Percentiles rank a stretch among this genome's conserved stretches.
Conservation (phyloP, 2,797 vertebrate species). For the Acropternis orthonyx region DNA sequence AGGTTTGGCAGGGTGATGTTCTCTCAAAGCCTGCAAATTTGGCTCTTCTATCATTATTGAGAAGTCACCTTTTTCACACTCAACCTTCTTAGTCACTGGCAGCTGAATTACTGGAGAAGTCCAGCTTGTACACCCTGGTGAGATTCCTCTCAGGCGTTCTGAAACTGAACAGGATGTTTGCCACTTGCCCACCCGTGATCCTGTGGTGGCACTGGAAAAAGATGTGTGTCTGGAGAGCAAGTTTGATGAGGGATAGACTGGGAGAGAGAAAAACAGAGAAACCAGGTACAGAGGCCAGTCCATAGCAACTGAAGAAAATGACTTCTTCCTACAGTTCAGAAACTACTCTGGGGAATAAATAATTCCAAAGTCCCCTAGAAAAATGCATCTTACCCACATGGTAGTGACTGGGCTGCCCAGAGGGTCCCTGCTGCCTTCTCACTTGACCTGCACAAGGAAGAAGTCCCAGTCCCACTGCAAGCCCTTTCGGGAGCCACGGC, state of each 20-base stretch:
- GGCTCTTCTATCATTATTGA: not conserved
- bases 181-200: fast-evolving
- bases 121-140: not conserved
- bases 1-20: not conserved
- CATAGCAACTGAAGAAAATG: not conserved
- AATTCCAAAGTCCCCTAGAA: not conserved
- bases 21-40: not conserved
- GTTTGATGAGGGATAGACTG: not conserved
- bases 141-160: not conserved
- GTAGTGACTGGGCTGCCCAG: not conserved
- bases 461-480: not conserved
- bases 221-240: not conserved
- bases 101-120: not conserved
- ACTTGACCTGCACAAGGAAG: not conserved
- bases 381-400: not conserved
- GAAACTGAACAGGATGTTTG: not conserved
- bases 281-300: fast-evolving
- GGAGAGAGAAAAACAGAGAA: not conserved
- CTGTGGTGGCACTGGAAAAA: not conserved
- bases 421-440: not conserved
- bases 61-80: not conserved
- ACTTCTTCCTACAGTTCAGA: not conserved
- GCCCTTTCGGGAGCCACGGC: not conserved
- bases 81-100: fast-evolving
- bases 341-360: not conserved